These are phyloP conservation scores for Varecia variegata DNA, from an alignment of 2,797 vertebrate genomes.

Conservation along the genomic window DNA sequence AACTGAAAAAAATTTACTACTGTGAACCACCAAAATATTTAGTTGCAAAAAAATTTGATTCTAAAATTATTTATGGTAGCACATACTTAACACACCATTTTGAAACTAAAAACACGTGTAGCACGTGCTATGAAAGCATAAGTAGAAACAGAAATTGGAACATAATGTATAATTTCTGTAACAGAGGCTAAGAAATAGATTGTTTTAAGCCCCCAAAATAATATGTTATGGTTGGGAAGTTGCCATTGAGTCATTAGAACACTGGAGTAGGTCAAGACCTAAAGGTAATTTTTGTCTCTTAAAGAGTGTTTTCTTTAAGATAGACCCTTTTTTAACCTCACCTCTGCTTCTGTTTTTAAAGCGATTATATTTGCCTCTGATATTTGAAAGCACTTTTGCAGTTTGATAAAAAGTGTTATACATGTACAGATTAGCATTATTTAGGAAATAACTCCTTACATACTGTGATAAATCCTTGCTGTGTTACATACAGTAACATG, in stretches of 20 bases:
- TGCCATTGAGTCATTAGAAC: slow-evolving; percentile 13
- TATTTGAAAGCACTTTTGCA: slow-evolving; percentile 64
- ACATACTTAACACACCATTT: slow-evolving; percentile 34
- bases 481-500: slow-evolving; percentile 59
- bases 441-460: slow-evolving; percentile 36
- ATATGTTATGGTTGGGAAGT: slow-evolving; percentile 19
- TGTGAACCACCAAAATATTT: slow-evolving; percentile 23
- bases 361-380: slow-evolving; percentile 12
- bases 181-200: slow-evolving; percentile 32
- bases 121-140: background rate
- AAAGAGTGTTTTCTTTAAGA: background rate
- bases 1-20: slow-evolving; percentile 41
- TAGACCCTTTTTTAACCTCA: background rate
- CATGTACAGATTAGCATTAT: slow-evolving; percentile 35
- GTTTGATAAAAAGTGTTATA: slow-evolving; percentile 52
- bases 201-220: slow-evolving; percentile 27
- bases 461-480: slow-evolving; percentile 66
- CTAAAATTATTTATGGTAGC: slow-evolving; percentile 49
- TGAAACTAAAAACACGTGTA: slow-evolving; percentile 9
- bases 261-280: slow-evolving; percentile 49
- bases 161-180: background rate
- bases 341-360: slow-evolving; percentile 42
- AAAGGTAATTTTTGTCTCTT: slow-evolving; percentile 19
- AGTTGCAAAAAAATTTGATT: slow-evolving; percentile 47
- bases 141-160: background rate